Base-by-base conservation (phyloP, 1,140 invertebrate genomes). In the Caenorhabditis brenneri region DNA sequence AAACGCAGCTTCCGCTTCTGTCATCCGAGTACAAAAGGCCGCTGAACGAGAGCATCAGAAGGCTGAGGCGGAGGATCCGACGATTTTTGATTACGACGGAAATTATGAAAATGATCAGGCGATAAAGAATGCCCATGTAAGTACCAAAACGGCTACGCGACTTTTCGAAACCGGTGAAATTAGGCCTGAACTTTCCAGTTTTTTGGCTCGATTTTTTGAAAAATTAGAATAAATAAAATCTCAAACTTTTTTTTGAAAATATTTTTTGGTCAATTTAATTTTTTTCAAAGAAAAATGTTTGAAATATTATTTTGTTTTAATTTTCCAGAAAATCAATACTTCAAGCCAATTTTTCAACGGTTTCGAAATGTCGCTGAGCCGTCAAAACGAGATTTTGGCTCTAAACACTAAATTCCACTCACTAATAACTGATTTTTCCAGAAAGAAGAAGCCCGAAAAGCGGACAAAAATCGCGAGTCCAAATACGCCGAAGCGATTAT, bases 401-500 rank as follows among this genome's bases (percentile, higher is more conserved):
- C 69, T 78, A 7, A 22, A 7, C 53, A 22, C 16, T 5, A 22
- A 55, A 4, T 55, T 55, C 27, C n/a, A 5, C 53, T 55, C 19
- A n/a, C n/a, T n/a, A n/a, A n/a, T 29, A 55, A 55, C 27, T 55
- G 27, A 0, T 29, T 84, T 42, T 74, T 84, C 10, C 82, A 84
- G 82, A 60, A 84, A 24, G 85, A 80, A 49, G 85, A 81, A 79
- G 79, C 84, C 10, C 87, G 87, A 49, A 51, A 78, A 58, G 81
- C 81, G 55, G 84, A 84, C 51, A 81, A 81, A 39, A 83, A 85
- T 3, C 86, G 78, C 24, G 55, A 87, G 49, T 80, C 88, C 15
- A 88, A 88, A 48, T 88, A 88, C 60, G 87, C 87, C 3, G 81
- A 83, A 27, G 74, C 48, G 16, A 85, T 88, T 16, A 81, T 88